Evolutionary conservation across 2,888 invertebrate species (phyloP), one percentile per base, ranked within the genome.

Genomic region (Rhaphigaster nebulosa): DNA sequence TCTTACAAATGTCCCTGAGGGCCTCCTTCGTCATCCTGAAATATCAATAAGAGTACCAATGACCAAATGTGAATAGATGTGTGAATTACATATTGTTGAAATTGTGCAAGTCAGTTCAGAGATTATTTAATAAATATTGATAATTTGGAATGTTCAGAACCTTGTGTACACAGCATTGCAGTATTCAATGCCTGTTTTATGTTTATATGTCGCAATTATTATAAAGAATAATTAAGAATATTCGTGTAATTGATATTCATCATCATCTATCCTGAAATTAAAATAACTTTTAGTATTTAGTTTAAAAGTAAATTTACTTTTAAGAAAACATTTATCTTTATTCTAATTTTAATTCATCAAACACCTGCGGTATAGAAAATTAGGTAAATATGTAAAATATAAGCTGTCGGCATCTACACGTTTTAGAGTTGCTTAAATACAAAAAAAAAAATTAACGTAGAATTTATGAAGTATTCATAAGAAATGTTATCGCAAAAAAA

Each of bases 21-120:
- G 96, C 96, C 92, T 97, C 96, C 93, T 97, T 97, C 0, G 98
- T 98, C 95, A 99, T 98, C 92, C 97, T 96, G 92, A 90, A 94
- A 94, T 45, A n/a, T 84, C 45, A 84, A 84, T 45, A 50, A 45
- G 41, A n/a, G n/a, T 45, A 12, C 1, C 84, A 65, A 65, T 65
- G 0, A 29, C 65, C 5, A 84, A 45, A 84, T 84, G n/a, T n/a
- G n/a, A 15, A n/a, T 45, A 23, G 12, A 29, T 15, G 38, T 34
- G 18, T 20, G 34, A 38, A 38, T 76, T 76, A 76, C 34, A 76
- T 76, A 38, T 15, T 38, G 70, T 38, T 76, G 5, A 76, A 76
- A 76, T 76, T 20, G 8, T 38, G 38, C 38, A 76, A 76, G 70
- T 76, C 70, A 38, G 0, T 76, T 0, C 6, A 20, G 1, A 70